A percentile compares a stretch with the other conserved stretches of the same genome.
These are phyloP conservation scores for Novumbra hubbsi DNA, from an alignment of 2,797 vertebrate species.

Conservation along the genomic window DNA sequence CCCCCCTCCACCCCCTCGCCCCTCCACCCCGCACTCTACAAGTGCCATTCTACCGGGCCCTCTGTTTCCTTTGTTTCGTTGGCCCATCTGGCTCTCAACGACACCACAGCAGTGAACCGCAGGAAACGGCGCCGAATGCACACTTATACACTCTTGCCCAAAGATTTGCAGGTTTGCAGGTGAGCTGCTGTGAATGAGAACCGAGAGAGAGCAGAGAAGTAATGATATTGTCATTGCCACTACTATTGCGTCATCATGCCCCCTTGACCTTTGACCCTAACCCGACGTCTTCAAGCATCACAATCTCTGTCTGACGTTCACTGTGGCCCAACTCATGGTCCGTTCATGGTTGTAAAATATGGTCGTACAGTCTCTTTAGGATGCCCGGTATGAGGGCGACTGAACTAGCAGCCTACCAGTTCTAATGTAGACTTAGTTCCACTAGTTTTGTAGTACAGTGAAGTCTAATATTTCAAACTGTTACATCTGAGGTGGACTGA, in stretches of 20 bases:
- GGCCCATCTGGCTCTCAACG: slow-evolving; percentile 34
- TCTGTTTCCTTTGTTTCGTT: slow-evolving; percentile 32
- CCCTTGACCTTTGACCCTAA: slow-evolving; percentile 15
- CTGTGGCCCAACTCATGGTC: slow-evolving; percentile 55
- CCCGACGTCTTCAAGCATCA: slow-evolving; percentile 39
- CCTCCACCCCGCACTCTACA: slow-evolving; percentile 35
- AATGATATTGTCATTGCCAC: slow-evolving; percentile 22
- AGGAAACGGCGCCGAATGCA: slow-evolving; percentile 68
- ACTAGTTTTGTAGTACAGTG: slow-evolving; percentile 59
- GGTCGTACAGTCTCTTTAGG: slow-evolving; percentile 49
- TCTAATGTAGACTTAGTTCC: slow-evolving; percentile 62
- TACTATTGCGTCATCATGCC: slow-evolving; percentile 52
- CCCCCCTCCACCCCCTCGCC: neutral
- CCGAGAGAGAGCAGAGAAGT: slow-evolving; percentile 25
- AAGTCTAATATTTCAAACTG: slow-evolving; percentile 51
- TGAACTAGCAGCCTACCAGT: slow-evolving; percentile 54
- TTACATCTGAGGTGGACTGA: slow-evolving; percentile 31
- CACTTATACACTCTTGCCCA: slow-evolving; percentile 70
- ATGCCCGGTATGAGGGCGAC: slow-evolving; percentile 44
- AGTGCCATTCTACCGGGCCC: slow-evolving; percentile 50
- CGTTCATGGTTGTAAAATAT: slow-evolving; percentile 65
- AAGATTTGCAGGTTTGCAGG: slow-evolving; percentile 75
- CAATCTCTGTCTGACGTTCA: slow-evolving; percentile 51
- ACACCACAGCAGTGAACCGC: slow-evolving; percentile 62
- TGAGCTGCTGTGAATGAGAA: slow-evolving; percentile 68